These are phyloP conservation scores for Calliopsis andreniformis DNA, from an alignment of 1,140 invertebrate species.

Conservation along the genomic window DNA sequence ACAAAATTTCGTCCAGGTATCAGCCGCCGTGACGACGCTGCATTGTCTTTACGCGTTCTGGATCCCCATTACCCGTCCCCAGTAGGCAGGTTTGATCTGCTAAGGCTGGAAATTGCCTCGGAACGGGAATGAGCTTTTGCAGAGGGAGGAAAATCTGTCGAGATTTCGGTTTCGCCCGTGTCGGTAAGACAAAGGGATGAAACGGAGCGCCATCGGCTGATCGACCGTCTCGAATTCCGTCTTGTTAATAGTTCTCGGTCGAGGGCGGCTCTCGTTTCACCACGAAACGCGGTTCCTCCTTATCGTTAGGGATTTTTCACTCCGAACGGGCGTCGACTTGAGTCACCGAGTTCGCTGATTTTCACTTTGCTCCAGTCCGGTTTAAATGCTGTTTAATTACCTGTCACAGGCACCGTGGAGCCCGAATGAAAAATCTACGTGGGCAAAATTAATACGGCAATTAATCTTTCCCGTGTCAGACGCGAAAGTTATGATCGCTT, in stretches of 20 bases:
- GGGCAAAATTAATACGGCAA: constrained; percentile 44
- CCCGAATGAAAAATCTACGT: constrained; percentile 34
- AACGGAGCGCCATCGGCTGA: not conserved
- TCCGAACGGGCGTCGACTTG: not conserved
- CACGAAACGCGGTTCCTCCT: not conserved
- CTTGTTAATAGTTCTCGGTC: not conserved
- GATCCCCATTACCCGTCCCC: not conserved
- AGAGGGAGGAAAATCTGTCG: not conserved
- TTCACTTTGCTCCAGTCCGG: constrained; percentile 25
- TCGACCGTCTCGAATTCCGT: constrained; percentile 27
- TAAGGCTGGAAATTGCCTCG: not conserved
- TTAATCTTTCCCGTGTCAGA: constrained; percentile 43
- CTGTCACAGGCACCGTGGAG: constrained; percentile 37
- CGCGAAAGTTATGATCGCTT: constrained; percentile 48
- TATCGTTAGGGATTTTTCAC: not conserved
- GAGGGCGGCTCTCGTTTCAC: not conserved
- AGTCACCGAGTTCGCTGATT: constrained; percentile 1
- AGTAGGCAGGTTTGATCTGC: not conserved
- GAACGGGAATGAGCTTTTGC: not conserved
- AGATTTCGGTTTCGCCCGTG: not conserved
- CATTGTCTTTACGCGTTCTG: constrained; percentile 29
- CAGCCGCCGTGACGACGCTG: constrained; percentile 21
- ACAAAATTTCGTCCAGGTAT: not conserved
- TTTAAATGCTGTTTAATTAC: constrained; percentile 71
- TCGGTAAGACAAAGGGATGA: constrained; percentile 32